A percentile compares a stretch with the other conserved stretches of the same genome.
Conservation (phyloP, 2,113 vertebrate species). For the Tenebrosternarchus preto region DNA sequence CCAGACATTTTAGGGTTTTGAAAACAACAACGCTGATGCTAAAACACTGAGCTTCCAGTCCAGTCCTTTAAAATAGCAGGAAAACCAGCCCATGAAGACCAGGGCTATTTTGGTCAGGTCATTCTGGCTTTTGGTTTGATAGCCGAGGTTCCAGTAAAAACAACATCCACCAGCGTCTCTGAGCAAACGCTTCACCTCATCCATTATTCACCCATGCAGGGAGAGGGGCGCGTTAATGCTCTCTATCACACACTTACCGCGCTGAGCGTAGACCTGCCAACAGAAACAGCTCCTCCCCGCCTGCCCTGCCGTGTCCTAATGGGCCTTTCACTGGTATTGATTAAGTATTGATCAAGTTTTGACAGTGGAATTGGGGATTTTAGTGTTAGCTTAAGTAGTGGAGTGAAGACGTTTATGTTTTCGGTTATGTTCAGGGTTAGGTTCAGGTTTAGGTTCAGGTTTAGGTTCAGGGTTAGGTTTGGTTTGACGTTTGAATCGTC, state of each 20-base stretch:
- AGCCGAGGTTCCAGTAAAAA: slow-evolving; percentile 72
- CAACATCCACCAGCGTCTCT: slow-evolving; percentile 50
- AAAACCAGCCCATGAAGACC: slow-evolving; percentile 45
- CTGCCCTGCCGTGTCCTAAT: slow-evolving; percentile 1
- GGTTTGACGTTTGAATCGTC: not conserved
- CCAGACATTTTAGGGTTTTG: too few relatives aligned
- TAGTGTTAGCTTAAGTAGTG: slow-evolving; percentile 12
- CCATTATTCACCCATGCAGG: slow-evolving; percentile 71
- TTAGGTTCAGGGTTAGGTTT: not conserved
- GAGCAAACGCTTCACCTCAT: slow-evolving; percentile 68
- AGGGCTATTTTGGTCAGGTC: slow-evolving; percentile 57
- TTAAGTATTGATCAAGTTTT: not conserved
- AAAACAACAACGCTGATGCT: too few relatives aligned
- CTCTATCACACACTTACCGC: slow-evolving; percentile 5
- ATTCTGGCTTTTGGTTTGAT: slow-evolving; percentile 68
- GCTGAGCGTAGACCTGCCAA: slow-evolving; percentile 21
- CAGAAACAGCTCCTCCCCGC: not conserved
- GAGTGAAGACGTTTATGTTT: not conserved
- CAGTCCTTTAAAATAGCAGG: not conserved
- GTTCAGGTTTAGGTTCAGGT: not conserved
- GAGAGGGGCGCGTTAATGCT: slow-evolving; percentile 69
- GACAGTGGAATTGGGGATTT: not conserved
- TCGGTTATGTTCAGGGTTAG: not conserved
- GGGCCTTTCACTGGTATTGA: not conserved
- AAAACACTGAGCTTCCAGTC: too few relatives aligned